Evolutionary conservation across 2,888 invertebrate genomes (phyloP), one percentile per base, ranked within the genome.

Genomic region (Luffia ferchaultella): DNA sequence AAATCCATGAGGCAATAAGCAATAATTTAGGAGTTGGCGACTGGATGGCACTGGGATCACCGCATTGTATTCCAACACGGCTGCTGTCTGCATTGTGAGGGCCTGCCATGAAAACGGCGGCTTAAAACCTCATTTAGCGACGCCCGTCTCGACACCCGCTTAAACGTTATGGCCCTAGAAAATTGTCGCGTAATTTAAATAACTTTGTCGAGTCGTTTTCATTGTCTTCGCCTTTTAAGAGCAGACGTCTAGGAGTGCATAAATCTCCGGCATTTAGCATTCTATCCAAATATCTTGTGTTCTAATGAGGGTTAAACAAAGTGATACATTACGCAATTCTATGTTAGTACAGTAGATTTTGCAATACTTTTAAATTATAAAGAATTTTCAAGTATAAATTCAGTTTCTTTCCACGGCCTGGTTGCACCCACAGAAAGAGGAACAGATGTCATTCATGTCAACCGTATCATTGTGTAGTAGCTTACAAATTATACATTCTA

Each of bases 101-200:
- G 69, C 75, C 75, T 70, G 48, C 60, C 62, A 62, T 65, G 70
- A 67, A 65, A 66, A 68, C 63, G 69, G 61, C 62, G 73, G 75
- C 75, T 79, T 77, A 73, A 78, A 79, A 77, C 77, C 72, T 77
- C 78, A 77, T 82, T 82, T 76, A 74, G 70, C 60, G 67, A 59
- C 64, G 68, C 62, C 73, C 69, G 63, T 68, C 73, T 73, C 69
- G 68, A 72, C 64, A 65, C 58, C 73, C 73, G 73, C 75, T 77
- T 73, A 73, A 68, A 70, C 71, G 68, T 67, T 75, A 70, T 71
- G 63, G 68, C 63, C 65, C 63, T 71, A 72, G 76, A 77, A 77
- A 77, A 77, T 77, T 77, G 74, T 77, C 76, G 74, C 72, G 66
- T 76, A 73, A 78, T 77, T 80, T 79, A 73, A 78, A 78, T 76